A percentile compares a stretch with the other conserved stretches of the same genome.
Evolutionary conservation across 2,113 vertebrate species (phyloP).

Genomic region (Elephas maximus): DNA sequence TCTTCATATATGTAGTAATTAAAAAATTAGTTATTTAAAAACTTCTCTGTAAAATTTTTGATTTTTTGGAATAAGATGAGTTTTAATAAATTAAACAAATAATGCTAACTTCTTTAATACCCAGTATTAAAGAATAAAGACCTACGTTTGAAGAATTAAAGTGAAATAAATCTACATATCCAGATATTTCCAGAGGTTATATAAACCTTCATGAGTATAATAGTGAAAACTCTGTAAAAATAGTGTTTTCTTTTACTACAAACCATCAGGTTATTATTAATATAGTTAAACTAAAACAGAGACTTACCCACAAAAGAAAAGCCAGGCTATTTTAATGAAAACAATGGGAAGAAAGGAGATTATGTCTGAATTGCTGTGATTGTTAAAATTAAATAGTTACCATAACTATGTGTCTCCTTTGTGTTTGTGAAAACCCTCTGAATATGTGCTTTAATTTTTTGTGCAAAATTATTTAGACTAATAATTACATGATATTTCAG

Average conservation of each 20-base stretch:
- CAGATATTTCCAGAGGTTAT: slow-evolving; percentile 54
- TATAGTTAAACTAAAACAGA: slow-evolving; percentile 54
- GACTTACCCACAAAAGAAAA: neutral
- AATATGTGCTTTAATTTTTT: slow-evolving; percentile 14
- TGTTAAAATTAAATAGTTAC: slow-evolving; percentile 53
- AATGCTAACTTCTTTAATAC: neutral
- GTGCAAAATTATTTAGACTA: slow-evolving; percentile 48
- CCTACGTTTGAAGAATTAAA: slow-evolving; percentile 28
- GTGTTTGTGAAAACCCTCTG: slow-evolving; percentile 43
- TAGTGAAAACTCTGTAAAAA: slow-evolving; percentile 58
- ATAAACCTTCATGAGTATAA: slow-evolving; percentile 39
- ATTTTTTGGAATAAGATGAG: neutral
- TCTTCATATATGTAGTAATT: neutral
- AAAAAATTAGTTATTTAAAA: neutral
- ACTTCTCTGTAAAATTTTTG: slow-evolving; percentile 4
- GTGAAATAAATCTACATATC: slow-evolving; percentile 47
- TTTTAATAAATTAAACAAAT: slow-evolving; percentile 28
- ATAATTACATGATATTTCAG: slow-evolving; percentile 58
- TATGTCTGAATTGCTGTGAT: slow-evolving; percentile 49
- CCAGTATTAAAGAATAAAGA: neutral
- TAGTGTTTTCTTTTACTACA: neutral
- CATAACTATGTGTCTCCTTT: slow-evolving; percentile 13
- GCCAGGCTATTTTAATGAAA: slow-evolving; percentile 38
- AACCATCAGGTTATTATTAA: slow-evolving; percentile 50
- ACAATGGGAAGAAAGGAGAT: slow-evolving; percentile 22